Percentiles rank a stretch among this genome's conserved stretches.
phyloP scores from a whole-genome alignment of 1,140 invertebrate genomes.

The Tetranychus urticae region DNA sequence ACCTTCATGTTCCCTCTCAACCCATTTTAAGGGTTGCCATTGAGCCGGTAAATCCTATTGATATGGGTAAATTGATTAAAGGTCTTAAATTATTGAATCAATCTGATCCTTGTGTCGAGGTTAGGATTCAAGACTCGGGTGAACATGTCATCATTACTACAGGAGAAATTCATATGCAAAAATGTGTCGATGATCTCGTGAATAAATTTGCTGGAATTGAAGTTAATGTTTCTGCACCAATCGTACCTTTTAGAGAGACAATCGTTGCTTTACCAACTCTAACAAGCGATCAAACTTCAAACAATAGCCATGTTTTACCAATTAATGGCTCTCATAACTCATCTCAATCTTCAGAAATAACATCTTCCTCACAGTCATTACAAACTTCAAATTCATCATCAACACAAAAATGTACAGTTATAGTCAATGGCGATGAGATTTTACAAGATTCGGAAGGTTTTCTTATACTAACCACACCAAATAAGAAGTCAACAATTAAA shows the following conservation, averaged over 20 bases:
- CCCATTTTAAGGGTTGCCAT: constrained; percentile 73
- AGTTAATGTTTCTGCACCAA: constrained; percentile 71
- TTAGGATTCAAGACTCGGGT: constrained; percentile 71
- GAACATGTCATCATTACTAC: constrained; percentile 88
- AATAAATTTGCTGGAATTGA: constrained; percentile 49
- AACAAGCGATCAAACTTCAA: constrained; percentile 4
- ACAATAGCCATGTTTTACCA: neutral
- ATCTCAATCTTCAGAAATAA: neutral
- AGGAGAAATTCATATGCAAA: constrained; percentile 89
- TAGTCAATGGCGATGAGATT: too few species aligned
- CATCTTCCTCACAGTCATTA: neutral
- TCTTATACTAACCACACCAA: constrained; percentile 36
- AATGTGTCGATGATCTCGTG: constrained; percentile 63
- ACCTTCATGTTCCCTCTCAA: constrained; percentile 49
- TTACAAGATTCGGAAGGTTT: neutral
- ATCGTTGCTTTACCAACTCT: constrained; percentile 31
- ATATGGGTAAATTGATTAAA: constrained; percentile 52
- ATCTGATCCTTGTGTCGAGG: constrained; percentile 73
- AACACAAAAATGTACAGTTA: neutral
- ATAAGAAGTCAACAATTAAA: constrained; percentile 43
- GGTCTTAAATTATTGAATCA: constrained; percentile 62
- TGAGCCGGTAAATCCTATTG: constrained; percentile 58
- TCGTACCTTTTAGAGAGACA: constrained; percentile 87
- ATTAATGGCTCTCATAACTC: neutral
- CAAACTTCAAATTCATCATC: too few species aligned